Conservation (phyloP, 1,140 invertebrate species). For the Euwallacea fornicatus region DNA sequence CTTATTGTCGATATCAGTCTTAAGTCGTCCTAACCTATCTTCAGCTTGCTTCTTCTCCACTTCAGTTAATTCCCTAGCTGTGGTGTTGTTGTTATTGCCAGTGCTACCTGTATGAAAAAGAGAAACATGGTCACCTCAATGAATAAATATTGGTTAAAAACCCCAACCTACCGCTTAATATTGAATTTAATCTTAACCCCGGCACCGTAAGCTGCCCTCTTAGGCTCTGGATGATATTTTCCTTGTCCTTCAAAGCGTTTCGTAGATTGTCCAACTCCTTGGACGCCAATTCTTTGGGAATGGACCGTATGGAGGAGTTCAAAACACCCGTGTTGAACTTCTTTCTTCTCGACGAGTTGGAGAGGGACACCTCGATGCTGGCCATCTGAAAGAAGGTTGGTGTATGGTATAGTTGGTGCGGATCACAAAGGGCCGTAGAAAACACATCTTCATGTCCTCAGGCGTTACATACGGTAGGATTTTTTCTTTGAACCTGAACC, state of each 20-base stretch:
- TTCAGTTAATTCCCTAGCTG: slow-evolving; percentile 51
- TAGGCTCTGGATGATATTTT: slow-evolving; percentile 76
- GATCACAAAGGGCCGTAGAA: not conserved
- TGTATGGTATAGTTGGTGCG: not conserved
- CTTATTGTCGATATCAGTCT: slow-evolving; percentile 72
- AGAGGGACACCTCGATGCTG: slow-evolving; percentile 80
- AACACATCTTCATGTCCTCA: slow-evolving; percentile 10
- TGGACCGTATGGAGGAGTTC: slow-evolving; percentile 53
- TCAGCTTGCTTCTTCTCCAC: slow-evolving; percentile 68
- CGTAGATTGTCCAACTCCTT: slow-evolving; percentile 69
- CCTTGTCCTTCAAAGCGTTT: slow-evolving; percentile 74
- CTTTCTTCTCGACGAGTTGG: slow-evolving; percentile 63
- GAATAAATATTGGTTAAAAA: not conserved
- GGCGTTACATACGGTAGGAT: slow-evolving; percentile 11
- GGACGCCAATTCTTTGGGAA: slow-evolving; percentile 56
- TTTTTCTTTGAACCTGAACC: slow-evolving; percentile 5
- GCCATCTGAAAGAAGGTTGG: slow-evolving; percentile 68
- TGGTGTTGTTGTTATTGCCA: slow-evolving; percentile 37
- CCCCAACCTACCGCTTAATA: slow-evolving; percentile 34
- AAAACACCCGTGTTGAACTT: slow-evolving; percentile 51
- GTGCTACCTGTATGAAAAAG: slow-evolving; percentile 20
- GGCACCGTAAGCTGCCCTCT: slow-evolving; percentile 55
- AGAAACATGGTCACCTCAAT: slow-evolving; percentile 27
- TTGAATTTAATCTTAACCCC: slow-evolving; percentile 44
- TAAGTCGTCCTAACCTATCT: slow-evolving; percentile 66